Conservation (phyloP, 2,113 vertebrate species). For the Cromileptes altivelis region DNA sequence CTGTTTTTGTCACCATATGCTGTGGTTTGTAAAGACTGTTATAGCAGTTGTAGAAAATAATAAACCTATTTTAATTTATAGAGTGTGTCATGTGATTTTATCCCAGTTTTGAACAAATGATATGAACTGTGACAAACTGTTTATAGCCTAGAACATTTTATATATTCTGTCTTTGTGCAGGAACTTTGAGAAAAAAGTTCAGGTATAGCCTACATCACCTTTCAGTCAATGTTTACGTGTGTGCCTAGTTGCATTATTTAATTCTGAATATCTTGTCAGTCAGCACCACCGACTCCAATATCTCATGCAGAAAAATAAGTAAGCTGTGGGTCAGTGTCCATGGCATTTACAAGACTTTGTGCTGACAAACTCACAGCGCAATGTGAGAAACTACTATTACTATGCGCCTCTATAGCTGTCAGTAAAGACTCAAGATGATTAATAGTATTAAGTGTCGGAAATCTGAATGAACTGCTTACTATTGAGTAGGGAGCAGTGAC, state of each 20-base stretch:
- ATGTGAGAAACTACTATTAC: background rate
- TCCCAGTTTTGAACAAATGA: background rate
- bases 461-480: background rate
- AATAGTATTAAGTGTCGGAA: background rate
- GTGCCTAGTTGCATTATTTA: background rate
- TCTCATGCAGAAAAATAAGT: background rate
- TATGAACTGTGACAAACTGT: background rate
- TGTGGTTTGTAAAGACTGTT: background rate
- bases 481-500: background rate
- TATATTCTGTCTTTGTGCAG: background rate
- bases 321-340: background rate
- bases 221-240: background rate
- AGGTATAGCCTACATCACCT: too few species aligned
- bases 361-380: background rate
- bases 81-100: background rate
- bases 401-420: background rate
- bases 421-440: background rate
- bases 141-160: background rate
- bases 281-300: background rate
- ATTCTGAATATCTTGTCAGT: background rate
- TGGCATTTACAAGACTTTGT: background rate
- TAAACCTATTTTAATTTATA: constrained; percentile 55
- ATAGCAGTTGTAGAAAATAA: constrained; percentile 34
- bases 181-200: background rate
- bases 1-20: constrained; percentile 31